Percentiles rank a stretch among this genome's conserved stretches.
Conservation (phyloP, 2,113 vertebrate genomes). For the Cryptomyrus ogoouensis region DNA sequence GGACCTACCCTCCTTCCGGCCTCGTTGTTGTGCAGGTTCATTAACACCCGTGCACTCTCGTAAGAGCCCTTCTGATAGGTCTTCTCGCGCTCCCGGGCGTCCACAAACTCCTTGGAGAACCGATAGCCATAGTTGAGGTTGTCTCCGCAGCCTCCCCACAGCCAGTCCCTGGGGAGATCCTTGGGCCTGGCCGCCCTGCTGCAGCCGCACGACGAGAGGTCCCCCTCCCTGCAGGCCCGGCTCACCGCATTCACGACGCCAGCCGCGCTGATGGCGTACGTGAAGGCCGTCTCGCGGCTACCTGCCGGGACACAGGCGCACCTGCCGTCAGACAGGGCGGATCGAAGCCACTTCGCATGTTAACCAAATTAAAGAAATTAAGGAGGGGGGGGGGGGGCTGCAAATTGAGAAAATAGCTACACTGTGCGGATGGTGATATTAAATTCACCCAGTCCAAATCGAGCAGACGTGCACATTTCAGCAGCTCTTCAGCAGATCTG, state of each 20-base stretch:
- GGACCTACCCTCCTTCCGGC: conserved; percentile 83
- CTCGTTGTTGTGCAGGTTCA: conserved; percentile 98
- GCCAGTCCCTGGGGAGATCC: conserved; percentile 93
- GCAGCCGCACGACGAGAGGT: conserved; percentile 93
- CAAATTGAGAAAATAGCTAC: not conserved
- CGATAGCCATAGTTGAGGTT: conserved; percentile 94
- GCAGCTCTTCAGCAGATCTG: not conserved
- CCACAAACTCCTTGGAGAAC: conserved; percentile 85
- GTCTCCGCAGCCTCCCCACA: conserved; percentile 97
- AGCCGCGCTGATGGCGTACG: conserved; percentile 87
- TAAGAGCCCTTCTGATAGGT: conserved; percentile 80
- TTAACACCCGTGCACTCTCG: conserved; percentile 79
- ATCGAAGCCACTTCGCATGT: not conserved
- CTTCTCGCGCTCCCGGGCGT: conserved; percentile 89
- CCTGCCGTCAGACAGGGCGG: not conserved
- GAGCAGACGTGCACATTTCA: not conserved
- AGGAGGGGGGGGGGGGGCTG: not conserved
- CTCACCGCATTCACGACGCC: conserved; percentile 95
- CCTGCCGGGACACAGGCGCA: conserved; percentile 57
- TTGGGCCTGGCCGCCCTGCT: conserved; percentile 84
- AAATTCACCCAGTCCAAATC: not conserved
- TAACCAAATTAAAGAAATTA: not conserved
- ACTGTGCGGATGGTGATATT: not conserved
- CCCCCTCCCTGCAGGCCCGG: conserved; percentile 90
- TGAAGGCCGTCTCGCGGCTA: conserved; percentile 93